phyloP scores from a whole-genome alignment of 2,888 invertebrate genomes.

The Ceratothoa steindachneri region DNA sequence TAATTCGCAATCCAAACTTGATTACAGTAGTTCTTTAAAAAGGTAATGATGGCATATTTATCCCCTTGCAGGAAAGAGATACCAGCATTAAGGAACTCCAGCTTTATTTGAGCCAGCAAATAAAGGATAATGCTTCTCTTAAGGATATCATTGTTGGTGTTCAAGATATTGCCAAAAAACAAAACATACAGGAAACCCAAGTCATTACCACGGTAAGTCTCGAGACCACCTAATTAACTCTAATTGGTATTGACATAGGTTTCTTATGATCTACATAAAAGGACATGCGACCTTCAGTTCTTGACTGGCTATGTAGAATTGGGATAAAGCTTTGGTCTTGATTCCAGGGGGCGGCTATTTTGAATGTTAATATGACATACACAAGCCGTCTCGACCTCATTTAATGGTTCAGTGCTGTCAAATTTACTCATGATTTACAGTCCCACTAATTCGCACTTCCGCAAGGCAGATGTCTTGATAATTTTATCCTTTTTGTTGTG shows the following conservation, averaged over 20 bases:
- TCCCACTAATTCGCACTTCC: too few species aligned
- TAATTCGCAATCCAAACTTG: too few species aligned
- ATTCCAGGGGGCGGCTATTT: too few species aligned
- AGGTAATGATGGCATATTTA: too few species aligned
- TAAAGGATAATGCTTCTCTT: slow-evolving; percentile 78
- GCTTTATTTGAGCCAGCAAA: slow-evolving; percentile 71
- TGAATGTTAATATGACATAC: too few species aligned
- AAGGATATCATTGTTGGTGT: slow-evolving; percentile 81
- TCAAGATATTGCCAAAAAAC: slow-evolving; percentile 76
- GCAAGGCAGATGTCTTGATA: too few species aligned
- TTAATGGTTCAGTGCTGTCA: too few species aligned
- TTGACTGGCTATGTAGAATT: not conserved
- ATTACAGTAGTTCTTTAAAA: too few species aligned
- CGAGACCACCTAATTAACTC: not conserved
- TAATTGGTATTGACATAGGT: not conserved
- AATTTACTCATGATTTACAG: too few species aligned
- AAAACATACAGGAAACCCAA: slow-evolving; percentile 85
- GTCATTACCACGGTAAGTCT: slow-evolving; percentile 73
- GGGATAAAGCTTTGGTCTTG: too few species aligned
- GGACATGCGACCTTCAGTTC: not conserved
- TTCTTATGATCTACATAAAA: not conserved
- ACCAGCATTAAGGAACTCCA: slow-evolving; percentile 62
- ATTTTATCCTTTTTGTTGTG: too few species aligned
- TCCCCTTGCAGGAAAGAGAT: slow-evolving; percentile 34
- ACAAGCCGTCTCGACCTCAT: too few species aligned